Percentiles rank a stretch among this genome's conserved stretches.
phyloP scores from a whole-genome alignment of 2,797 vertebrate species.

The Chelidonichthys spinosus region DNA sequence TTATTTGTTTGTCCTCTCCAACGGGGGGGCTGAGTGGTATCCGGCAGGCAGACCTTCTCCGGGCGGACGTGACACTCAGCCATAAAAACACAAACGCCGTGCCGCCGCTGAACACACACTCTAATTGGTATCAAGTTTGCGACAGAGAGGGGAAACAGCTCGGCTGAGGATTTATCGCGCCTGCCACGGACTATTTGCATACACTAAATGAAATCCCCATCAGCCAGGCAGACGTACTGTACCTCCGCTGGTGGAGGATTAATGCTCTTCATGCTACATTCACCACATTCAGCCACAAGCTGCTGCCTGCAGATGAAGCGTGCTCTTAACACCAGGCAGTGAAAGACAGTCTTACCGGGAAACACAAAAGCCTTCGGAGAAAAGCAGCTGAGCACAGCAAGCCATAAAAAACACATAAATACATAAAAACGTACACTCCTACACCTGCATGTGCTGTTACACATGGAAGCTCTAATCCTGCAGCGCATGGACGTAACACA shows the following conservation, averaged over 20 bases:
- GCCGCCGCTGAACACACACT: constrained; percentile 41
- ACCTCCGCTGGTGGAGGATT: constrained; percentile 68
- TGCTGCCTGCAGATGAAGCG: constrained; percentile 55
- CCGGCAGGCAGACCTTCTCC: constrained; percentile 10
- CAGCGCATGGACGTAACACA: constrained; percentile 17
- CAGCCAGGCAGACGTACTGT: constrained; percentile 66
- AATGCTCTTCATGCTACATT: constrained; percentile 72
- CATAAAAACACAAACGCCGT: constrained; percentile 6
- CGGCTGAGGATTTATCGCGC: constrained; percentile 55
- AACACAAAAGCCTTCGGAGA: constrained; percentile 59
- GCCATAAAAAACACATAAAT: neutral
- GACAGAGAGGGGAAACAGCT: constrained; percentile 33
- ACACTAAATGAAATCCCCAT: constrained; percentile 75
- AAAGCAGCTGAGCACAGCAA: constrained; percentile 39
- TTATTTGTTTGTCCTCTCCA: constrained; percentile 1
- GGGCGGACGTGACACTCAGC: constrained; percentile 6
- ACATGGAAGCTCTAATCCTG: constrained; percentile 51
- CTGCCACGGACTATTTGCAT: constrained; percentile 75
- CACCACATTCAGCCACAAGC: constrained; percentile 67
- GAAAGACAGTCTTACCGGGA: constrained; percentile 34
- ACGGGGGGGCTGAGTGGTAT: constrained; percentile 19
- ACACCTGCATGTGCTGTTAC: constrained; percentile 42
- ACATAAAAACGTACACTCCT: constrained; percentile 27
- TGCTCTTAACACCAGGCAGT: constrained; percentile 28
- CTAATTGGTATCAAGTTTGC: constrained; percentile 64